Percentiles rank a stretch among this genome's conserved stretches.
Evolutionary conservation across 2,113 vertebrate species (phyloP).

Genomic region (Machaerirhynchus nigripectus): DNA sequence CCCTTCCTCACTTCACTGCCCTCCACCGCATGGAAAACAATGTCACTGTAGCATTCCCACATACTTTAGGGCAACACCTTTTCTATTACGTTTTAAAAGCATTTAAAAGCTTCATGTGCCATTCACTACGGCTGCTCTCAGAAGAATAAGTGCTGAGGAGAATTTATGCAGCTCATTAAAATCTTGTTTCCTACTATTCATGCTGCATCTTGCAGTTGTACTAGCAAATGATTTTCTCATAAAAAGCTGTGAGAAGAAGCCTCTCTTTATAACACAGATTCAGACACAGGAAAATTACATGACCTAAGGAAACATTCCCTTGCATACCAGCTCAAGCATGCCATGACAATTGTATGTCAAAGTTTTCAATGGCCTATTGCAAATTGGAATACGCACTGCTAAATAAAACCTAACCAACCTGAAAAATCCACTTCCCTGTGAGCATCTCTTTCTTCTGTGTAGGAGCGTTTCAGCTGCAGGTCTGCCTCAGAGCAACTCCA

Average conservation of each 20-base stretch:
- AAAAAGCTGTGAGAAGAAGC: background rate
- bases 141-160: background rate
- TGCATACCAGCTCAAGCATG: background rate
- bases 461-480: background rate
- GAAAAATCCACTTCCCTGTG: background rate
- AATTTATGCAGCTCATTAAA: background rate
- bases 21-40: background rate
- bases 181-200: background rate
- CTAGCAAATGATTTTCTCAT: background rate
- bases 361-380: background rate
- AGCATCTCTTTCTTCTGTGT: background rate
- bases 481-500: background rate
- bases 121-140: background rate
- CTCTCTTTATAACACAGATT: background rate
- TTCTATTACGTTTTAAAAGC: background rate
- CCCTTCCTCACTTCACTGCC: background rate
- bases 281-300: background rate
- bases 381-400: background rate
- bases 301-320: background rate
- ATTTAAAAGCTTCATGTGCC: background rate
- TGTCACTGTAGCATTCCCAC: background rate
- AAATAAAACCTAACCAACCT: background rate
- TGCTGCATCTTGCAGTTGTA: background rate
- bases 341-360: background rate
- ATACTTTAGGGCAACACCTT: background rate